Percentiles rank a stretch among this genome's conserved stretches.
Evolutionary conservation across 2,797 vertebrate genomes (phyloP).

Genomic region (Mycteria americana): DNA sequence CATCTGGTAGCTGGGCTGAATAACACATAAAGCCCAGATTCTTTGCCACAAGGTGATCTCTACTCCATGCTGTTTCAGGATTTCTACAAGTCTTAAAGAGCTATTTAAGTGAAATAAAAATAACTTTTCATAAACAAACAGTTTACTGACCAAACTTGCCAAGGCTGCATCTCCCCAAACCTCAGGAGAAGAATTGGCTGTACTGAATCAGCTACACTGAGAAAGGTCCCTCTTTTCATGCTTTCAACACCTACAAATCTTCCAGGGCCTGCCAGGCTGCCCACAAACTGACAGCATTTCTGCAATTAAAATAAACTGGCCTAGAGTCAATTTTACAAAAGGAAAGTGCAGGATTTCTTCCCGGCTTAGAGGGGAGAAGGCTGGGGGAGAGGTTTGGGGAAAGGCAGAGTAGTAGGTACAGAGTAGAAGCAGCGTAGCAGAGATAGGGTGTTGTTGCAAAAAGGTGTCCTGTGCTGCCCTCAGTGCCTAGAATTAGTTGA

Average conservation of each 20-base stretch:
- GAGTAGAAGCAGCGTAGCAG: not conserved
- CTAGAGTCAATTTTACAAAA: conserved; percentile 7
- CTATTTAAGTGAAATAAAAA: conserved; percentile 34
- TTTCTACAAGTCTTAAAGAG: conserved; percentile 56
- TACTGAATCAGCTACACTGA: not conserved
- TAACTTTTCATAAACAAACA: conserved; percentile 36
- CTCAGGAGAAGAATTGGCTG: not conserved
- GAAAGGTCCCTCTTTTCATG: conserved; percentile 42
- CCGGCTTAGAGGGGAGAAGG: not conserved
- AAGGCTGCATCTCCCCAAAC: conserved; percentile 3
- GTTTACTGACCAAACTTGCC: conserved; percentile 13
- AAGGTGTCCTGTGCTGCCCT: not conserved
- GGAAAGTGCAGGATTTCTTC: conserved; percentile 4
- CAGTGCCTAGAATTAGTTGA: not conserved
- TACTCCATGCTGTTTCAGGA: not conserved
- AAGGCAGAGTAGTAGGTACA: not conserved
- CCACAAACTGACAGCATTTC: not conserved
- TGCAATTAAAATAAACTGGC: conserved; percentile 34
- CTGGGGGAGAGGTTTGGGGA: not conserved
- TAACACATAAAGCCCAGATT: not conserved
- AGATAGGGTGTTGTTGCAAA: not conserved
- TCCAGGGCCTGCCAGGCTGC: not conserved
- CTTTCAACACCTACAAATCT: conserved; percentile 17
- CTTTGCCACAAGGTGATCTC: conserved; percentile 1
- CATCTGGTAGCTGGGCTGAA: not conserved